Base-by-base conservation (phyloP, 2,797 vertebrate species). In the Acanthornis magna region DNA sequence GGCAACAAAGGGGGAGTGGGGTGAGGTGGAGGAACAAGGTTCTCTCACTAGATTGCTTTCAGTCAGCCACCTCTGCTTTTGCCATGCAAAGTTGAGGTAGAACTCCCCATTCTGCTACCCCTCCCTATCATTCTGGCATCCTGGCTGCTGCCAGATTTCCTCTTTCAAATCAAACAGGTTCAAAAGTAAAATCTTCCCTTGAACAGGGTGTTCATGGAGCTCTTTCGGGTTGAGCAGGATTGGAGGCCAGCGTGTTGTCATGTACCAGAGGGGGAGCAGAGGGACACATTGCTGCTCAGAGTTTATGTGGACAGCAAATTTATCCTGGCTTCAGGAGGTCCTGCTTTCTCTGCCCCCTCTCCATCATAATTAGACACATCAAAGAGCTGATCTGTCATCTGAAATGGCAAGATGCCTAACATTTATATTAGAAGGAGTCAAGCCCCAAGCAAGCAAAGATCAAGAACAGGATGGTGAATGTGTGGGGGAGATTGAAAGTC, bases 291-390 rank as follows among this genome's bases (percentile, higher is more conserved):
- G 50, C 66, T 90, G 45, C 80, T 88, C 57, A 16, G 57, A 92
- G 75, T 95, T 95, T 90, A 34, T n/a, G 30, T 20, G 60, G 95
- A 96, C 94, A 94, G 93, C 95, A 95, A 87, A 97, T 97, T 97
- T 95, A 95, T 97, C 96, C 95, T 88, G 91, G 93, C 93, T 95
- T 96, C 88, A 95, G 95, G 95, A 96, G 94, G 95, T 97, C 96
- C 17, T 70, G 88, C 93, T 88, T 95, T 70, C 63, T 95, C 96
- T 96, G 88, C 91, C 85, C 18, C 94, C 91, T 95, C 96, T 97
- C 97, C 81, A 96, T 97, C 96, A 97, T 95, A 96, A 97, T 97
- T 97, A 98, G 92, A 91, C 93, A 96, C 95, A 97, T 97, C 97
- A 96, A 97, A 97, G 95, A 94, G 90, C 95, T 92, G 86, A 96